These are phyloP conservation scores for Semnornis frantzii DNA, from an alignment of 2,113 vertebrate genomes.

Conservation along the genomic window DNA sequence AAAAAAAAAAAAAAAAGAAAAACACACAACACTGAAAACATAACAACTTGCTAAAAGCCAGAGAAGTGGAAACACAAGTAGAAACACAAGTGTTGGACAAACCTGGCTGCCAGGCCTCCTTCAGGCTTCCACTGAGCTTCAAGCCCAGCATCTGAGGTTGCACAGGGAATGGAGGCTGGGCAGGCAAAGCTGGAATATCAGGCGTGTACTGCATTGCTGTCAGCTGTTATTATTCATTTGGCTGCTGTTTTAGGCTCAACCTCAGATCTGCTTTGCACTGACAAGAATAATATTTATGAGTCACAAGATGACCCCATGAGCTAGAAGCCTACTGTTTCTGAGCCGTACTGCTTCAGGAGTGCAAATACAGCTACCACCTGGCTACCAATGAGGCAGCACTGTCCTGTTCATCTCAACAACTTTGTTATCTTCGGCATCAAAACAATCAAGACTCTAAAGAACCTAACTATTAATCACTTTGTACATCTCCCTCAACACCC, in stretches of 20 bases:
- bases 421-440: background rate
- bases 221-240: conserved; percentile 28
- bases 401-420: background rate
- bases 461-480: too few relatives aligned
- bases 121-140: background rate
- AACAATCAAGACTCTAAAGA: background rate
- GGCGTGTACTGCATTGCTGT: background rate
- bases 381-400: background rate
- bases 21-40: background rate
- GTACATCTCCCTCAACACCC: background rate
- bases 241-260: conserved; percentile 15
- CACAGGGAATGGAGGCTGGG: background rate
- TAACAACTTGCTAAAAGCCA: background rate
- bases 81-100: background rate
- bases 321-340: background rate
- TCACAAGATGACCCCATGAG: background rate
- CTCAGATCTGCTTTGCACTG: conserved; percentile 4
- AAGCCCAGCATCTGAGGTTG: background rate
- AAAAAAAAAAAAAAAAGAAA: background rate
- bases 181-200: background rate
- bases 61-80: background rate
- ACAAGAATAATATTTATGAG: conserved; percentile 36
- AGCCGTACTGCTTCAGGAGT: background rate
- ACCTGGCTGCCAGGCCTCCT: background rate
- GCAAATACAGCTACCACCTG: rapidly evolving